Conservation (phyloP, 2,797 vertebrate genomes). For the Lateolabrax maculatus region DNA sequence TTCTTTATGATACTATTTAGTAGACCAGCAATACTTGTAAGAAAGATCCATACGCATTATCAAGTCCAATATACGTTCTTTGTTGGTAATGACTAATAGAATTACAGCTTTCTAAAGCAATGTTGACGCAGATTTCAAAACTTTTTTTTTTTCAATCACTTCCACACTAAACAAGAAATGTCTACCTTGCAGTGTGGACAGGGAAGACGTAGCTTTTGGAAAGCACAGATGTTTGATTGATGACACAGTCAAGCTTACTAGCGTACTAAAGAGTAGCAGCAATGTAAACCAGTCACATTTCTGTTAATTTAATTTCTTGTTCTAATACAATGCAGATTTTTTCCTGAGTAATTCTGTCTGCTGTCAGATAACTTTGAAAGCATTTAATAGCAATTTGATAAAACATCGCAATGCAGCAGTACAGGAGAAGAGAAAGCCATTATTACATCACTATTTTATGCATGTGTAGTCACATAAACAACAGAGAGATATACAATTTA, state of each 20-base stretch:
- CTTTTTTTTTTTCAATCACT: too few relatives aligned
- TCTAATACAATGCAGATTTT: neutral
- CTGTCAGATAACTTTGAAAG: neutral
- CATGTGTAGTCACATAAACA: neutral
- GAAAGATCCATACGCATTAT: neutral
- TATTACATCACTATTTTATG: neutral
- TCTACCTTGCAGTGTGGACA: neutral
- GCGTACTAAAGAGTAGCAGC: neutral
- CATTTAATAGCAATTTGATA: neutral
- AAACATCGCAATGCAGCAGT: neutral
- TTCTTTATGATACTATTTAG: neutral
- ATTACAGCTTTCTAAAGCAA: neutral
- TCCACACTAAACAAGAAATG: neutral
- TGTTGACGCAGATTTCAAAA: neutral
- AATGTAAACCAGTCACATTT: neutral
- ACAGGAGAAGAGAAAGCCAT: neutral
- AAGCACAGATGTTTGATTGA: neutral
- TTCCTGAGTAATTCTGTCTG: neutral
- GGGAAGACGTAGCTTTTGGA: neutral
- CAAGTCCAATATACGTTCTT: neutral
- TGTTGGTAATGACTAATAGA: neutral
- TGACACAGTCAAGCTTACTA: neutral
- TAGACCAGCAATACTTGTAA: neutral
- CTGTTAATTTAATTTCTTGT: neutral
- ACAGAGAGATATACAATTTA: neutral